Percentiles rank a stretch among this genome's conserved stretches.
phyloP scores from a whole-genome alignment of 2,797 vertebrate genomes.

The Sebastiscus tertius region DNA sequence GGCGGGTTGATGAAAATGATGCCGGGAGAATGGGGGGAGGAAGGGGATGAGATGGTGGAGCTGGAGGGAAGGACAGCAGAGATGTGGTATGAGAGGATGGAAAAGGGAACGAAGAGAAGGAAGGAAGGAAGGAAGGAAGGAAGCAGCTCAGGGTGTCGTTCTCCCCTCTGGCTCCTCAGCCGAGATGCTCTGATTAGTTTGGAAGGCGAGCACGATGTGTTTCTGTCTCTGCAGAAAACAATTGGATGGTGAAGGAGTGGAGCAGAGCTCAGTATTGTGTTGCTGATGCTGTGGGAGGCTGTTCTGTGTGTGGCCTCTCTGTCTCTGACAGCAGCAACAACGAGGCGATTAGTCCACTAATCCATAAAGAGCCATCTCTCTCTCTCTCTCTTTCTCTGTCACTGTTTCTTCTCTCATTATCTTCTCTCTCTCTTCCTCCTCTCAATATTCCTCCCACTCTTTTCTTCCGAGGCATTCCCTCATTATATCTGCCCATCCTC shows the following conservation, averaged over 20 bases:
- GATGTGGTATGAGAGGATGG: background rate
- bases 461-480: background rate
- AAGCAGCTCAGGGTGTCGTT: constrained; percentile 15
- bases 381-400: constrained; percentile 9
- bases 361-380: constrained; percentile 33
- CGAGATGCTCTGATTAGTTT: constrained; percentile 63
- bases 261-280: background rate
- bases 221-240: background rate
- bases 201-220: constrained; percentile 16
- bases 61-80: background rate
- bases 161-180: constrained; percentile 41
- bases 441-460: background rate
- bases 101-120: background rate
- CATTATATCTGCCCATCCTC: constrained; percentile 7
- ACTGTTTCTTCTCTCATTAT: constrained; percentile 18
- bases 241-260: background rate
- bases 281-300: constrained; percentile 9
- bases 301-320: constrained; percentile 27
- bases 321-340: constrained; percentile 30
- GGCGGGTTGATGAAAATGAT: constrained; percentile 19
- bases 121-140: background rate
- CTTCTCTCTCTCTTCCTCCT: background rate
- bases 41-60: background rate
- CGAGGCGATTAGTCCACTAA: constrained; percentile 49
- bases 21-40: background rate